These are phyloP conservation scores for Eclectus roratus DNA, from an alignment of 2,113 vertebrate species.

Conservation along the genomic window DNA sequence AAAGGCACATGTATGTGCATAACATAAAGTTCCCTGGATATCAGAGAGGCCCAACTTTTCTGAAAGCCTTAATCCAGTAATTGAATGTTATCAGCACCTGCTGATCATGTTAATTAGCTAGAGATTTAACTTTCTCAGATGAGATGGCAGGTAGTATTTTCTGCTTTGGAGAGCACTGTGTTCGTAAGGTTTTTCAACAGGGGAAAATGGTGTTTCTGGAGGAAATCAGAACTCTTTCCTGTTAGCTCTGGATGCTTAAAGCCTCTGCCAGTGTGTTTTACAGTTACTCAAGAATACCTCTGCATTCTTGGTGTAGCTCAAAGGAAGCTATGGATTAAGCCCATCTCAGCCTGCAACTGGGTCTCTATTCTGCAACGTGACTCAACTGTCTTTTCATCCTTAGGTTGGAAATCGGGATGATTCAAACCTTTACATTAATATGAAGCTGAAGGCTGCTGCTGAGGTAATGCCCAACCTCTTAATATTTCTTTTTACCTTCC, in stretches of 20 bases:
- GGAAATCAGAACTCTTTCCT: neutral
- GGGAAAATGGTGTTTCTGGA: neutral
- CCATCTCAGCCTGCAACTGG: neutral
- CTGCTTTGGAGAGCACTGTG: neutral
- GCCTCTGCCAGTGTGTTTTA: neutral
- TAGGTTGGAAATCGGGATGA: conserved; percentile 96
- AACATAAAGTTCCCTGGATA: neutral
- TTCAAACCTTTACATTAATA: conserved; percentile 95
- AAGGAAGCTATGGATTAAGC: neutral
- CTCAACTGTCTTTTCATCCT: conserved; percentile 34
- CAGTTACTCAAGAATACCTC: neutral
- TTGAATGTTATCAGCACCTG: conserved; percentile 21
- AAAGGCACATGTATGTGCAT: neutral
- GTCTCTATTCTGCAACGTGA: neutral
- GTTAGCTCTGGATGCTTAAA: neutral
- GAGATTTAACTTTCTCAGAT: neutral
- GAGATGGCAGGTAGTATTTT: neutral
- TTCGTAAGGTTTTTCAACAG: neutral
- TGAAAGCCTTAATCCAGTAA: conserved; percentile 21
- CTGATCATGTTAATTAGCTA: conserved; percentile 32
- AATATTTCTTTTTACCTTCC: neutral
- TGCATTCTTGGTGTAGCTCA: neutral
- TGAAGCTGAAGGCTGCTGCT: conserved; percentile 96
- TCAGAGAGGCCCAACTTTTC: neutral
- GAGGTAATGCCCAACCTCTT: conserved; percentile 78